Base-by-base conservation (phyloP, 1,140 invertebrate species). In the Mercenaria mercenaria region DNA sequence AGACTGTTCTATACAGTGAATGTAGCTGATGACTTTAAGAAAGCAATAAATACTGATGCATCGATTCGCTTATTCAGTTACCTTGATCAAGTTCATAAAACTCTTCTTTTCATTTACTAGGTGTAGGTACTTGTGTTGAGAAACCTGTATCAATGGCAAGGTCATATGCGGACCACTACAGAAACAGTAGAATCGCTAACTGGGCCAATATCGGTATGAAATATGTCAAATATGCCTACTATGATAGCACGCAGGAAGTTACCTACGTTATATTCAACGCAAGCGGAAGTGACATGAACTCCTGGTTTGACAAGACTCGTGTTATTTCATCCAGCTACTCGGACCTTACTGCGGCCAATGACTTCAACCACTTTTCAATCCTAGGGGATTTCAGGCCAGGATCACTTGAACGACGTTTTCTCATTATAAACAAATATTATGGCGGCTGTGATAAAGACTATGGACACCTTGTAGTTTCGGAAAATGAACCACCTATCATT, bases 161-260 rank as follows among this genome's bases (percentile, higher is more conserved):
- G 29, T 77, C 84, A 8, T 77, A 61, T 15, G 8, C 41, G 26
- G 6, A n/a, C 23, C 84, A 86, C 34, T 86, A 52, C 52, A 39
- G 84, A 10, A 47, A 61, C 52, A 34, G 8, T 6, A 20, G 6
- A 34, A 47, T 86, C 8, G 23, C 20, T 2, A 4, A 56, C 32
- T 86, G 84, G 84, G 26, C 20, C 29, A 37, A 39, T 20, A 43
- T 76, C 6, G 59, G 34, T 23, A 32, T 77, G 4, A 50, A n/a
- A 20, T 86, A 47, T 15, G 86, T 88, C 29, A 80, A 81, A 52
- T 80, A 64, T n/a, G 39, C 77, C 6, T 56, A 80, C 1, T 88
- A 69, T 29, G 43, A 88, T 8, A 34, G 81, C 13, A 26, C 37
- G 10, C 20, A 50, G 11, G 59, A 88, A 47, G 86, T 81, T 37